Base-by-base conservation (phyloP, 2,797 vertebrate species). In the Sebastes vulpes region DNA sequence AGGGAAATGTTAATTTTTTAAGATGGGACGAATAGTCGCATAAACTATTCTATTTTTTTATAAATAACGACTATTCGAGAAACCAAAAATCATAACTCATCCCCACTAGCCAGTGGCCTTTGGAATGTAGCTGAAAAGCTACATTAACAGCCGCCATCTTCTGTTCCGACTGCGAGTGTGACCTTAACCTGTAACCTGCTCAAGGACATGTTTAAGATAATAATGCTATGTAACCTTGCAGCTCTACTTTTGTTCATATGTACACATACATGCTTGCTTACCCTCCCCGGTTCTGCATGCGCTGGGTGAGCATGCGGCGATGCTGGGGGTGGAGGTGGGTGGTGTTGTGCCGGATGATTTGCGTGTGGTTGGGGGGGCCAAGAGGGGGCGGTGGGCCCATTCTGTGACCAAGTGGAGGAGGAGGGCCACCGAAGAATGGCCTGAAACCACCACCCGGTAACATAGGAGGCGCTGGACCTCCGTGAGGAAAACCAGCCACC, bases 301-400 rank as follows among this genome's bases (percentile, higher is more conserved):
- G 97, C 94, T 98, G 98, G 38, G 97, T 97, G 53, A 99, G 94
- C 84, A 99, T 96, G 20, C 98, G 96, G 0, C 97, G 97, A 80
- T 99, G 98, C 93, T 99, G 98, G 0, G 98, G 98, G 80, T 99
- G 98, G 5, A 99, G 94, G 77, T 99, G 98, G 71, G 98, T 99
- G 6, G 98, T 98, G 83, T 98, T 98, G 3, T 98, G 96, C 20
- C 97, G 94, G 69, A 98, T 96, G 63, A 96, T 94, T 3, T 93
- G 94, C 0, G 91, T 75, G 35, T 97, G 97, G 88, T 91, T 96
- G 26, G 95, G 95, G 28, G 94, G 95, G 3, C 32, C 96, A 68
- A 79, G 1, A 77, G 96, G 4, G 32, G 93, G 0, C 16, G 95
- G 4, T 26, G 92, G 95, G 6, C 94, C 95, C 83, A 97, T 87